Evolutionary conservation across 2,797 vertebrate species (phyloP).

Genomic region (Phataginus tricuspis): DNA sequence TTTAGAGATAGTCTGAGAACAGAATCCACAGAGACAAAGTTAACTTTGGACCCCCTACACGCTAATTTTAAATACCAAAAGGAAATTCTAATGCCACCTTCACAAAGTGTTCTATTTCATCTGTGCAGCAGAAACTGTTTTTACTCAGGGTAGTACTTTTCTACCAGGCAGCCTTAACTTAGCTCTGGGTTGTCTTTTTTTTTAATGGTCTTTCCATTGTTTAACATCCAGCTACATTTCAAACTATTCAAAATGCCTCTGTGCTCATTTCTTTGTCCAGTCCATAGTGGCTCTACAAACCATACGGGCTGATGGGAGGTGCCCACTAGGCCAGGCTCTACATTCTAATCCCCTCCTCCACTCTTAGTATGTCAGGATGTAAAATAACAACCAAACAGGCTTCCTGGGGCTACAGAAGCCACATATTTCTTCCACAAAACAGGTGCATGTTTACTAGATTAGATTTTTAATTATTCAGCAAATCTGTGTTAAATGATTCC

Average conservation of each 20-base stretch:
- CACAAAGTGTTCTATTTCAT: background rate
- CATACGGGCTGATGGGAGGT: background rate
- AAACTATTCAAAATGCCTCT: background rate
- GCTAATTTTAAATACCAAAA: background rate
- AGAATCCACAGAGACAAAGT: background rate
- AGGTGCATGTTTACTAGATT: background rate
- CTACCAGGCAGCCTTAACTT: background rate
- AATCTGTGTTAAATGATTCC: background rate
- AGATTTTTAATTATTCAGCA: constrained; percentile 4
- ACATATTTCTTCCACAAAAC: background rate
- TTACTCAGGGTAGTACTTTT: background rate
- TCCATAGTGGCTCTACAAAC: background rate
- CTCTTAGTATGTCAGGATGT: background rate
- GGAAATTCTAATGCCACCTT: background rate
- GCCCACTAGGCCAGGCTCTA: background rate
- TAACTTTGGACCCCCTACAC: background rate
- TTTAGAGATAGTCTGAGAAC: constrained; percentile 45
- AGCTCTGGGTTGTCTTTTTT: background rate
- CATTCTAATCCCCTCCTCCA: background rate
- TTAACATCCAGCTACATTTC: constrained; percentile 9
- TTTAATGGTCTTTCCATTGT: background rate
- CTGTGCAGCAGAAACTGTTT: background rate
- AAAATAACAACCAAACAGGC: background rate
- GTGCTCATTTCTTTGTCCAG: background rate
- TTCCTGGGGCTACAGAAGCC: background rate